Conservation (phyloP, 1,140 invertebrate genomes). For the Drosophila melanogaster region Release_6_plus_ISO1_MT NC_004354.4:6072501-6073000, state of each 20-base stretch:
- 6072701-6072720: constrained; percentile 24
- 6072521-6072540: not conserved
- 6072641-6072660: constrained; percentile 36
- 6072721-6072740: constrained; percentile 26
- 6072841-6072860: too few species aligned
- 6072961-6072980: constrained; percentile 24
- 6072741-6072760: not conserved
- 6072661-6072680: constrained; percentile 40
- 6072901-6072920: too few species aligned
- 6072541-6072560: constrained; percentile 15
- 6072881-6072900: too few species aligned
- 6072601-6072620: constrained; percentile 23
- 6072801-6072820: not conserved
- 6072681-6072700: constrained; percentile 43
- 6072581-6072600: constrained; percentile 24
- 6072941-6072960: constrained; percentile 22
- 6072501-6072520: too few species aligned
- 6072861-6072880: too few species aligned
- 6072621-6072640: constrained; percentile 13
- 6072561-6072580: constrained; percentile 1
- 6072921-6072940: not conserved
- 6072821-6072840: too few species aligned
- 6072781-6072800: not conserved
- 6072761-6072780: not conserved
- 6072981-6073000: constrained; percentile 27